Conservation (phyloP, 2,797 vertebrate genomes). For the Petrocephalus sullivani region DNA sequence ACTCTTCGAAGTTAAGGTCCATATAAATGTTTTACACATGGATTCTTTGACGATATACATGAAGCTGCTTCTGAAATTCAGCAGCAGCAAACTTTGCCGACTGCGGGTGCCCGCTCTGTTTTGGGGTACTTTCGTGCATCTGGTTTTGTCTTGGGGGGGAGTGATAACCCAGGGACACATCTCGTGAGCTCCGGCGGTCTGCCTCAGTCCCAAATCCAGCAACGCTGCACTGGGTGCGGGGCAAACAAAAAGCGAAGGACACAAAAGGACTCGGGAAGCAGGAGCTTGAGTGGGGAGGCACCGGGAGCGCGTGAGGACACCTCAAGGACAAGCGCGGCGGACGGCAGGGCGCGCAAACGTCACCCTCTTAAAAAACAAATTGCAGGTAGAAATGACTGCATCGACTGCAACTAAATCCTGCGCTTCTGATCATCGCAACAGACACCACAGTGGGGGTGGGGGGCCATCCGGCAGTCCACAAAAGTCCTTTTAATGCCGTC, state of each 20-base stretch:
- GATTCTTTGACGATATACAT: neutral
- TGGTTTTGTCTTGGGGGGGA: neutral
- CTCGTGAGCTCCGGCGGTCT: neutral
- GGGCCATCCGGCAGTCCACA: neutral
- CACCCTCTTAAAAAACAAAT: conserved; percentile 7
- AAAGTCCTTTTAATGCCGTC: conserved; percentile 78
- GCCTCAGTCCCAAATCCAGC: neutral
- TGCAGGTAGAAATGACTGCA: neutral
- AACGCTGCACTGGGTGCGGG: neutral
- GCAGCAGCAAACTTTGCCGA: neutral
- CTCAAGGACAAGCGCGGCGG: neutral
- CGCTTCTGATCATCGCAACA: neutral
- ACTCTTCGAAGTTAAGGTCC: neutral
- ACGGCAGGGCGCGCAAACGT: neutral
- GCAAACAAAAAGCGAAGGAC: neutral
- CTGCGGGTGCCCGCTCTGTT: neutral
- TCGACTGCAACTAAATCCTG: neutral
- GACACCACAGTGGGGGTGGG: neutral
- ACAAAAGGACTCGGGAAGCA: neutral
- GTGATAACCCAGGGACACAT: neutral
- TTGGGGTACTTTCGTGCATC: neutral
- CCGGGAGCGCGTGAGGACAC: neutral
- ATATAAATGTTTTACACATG: neutral
- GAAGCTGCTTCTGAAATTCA: neutral
- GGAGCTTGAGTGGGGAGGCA: neutral